Evolutionary conservation across 2,888 invertebrate species (phyloP), one percentile per base, ranked within the genome.

Genomic region (Lycophotia porphyrea): DNA sequence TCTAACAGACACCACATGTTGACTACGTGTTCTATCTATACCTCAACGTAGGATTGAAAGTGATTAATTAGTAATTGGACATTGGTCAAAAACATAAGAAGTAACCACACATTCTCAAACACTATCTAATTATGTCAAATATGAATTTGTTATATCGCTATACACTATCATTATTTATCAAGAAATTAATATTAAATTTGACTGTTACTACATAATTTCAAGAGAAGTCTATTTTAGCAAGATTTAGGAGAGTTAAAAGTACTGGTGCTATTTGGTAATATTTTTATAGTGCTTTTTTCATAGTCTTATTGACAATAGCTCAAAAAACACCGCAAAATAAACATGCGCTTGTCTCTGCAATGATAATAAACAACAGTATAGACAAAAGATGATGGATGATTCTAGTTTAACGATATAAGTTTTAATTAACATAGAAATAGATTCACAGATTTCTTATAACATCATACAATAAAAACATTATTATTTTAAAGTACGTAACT

Each of bases 1-100:
- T 21, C 11, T 49, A 49, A n/a, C 5, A 55, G 27, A 34, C 52
- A 13, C 27, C 58, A 21, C 31, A 58, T 58, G 3, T 31, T 31
- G 58, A 1, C 34, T 11, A 60, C 1, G 5, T 60, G 21, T 60
- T 34, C 4, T 34, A 34, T 34, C 34, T 39, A n/a, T 61, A n/a
- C 36, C 36, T 15, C 0, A 36, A 63, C 2, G 3, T 7, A 36
- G 36, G 7, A n/a, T 36, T 11, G 34, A 36, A 34, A 55, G 24
- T 44, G 24, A 44, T n/a, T 36, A 24, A 36, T 31, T 31, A 24
- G 15, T 39, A 49, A 49, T 61, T 42, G 61, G 9, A 79, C 8
- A 80, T 70, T 44, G 1, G 15, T 63, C 21, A 39, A 52, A 36
- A 63, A 52, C 11, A 36, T 49, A 11, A 52, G 18, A 78, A 69